Base-by-base conservation (phyloP, 92 coral and sea anemone genomes). In the Phenganax subtilis region DNA sequence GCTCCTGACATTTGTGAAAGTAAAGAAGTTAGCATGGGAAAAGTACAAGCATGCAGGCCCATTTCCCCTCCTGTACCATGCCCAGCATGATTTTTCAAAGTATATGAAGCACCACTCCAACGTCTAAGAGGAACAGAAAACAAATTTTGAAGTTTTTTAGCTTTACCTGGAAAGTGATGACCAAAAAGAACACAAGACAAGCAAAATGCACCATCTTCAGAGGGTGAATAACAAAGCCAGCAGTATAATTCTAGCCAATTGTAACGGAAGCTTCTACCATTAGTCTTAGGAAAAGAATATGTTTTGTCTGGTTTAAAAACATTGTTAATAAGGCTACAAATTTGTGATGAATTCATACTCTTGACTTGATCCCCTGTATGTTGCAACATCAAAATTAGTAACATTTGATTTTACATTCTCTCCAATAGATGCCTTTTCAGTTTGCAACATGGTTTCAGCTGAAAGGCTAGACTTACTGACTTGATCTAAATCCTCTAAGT, bases 201-300 rank as follows among this genome's bases (percentile, higher is more conserved):
- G 27, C 79, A 74, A 57, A 10, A 74, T 10, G 79, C 79, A 74
- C 79, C 79, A 74, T 74, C 79, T 54, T 74, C 54, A 9, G 79
- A 74, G n/a, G 79, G 79, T 29, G 79, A 74, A 54, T 74, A 74
- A 54, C 79, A 74, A 74, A 74, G 79, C 79, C 79, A 74, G 16
- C 62, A 28, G 44, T 37, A 44, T 28, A 10, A 25, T 8, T 44
- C 27, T 14, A 74, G 15, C 79, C 79, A 74, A 12, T 74, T 28
- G 54, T 74, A 74, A 1, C 57, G 44, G 16, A 74, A 74, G 15
- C 57, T 27, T 57, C 79, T 74, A 16, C 57, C 79, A 74, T 74
- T 73, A 10, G 2, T 3, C 55, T 73, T 51, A 10, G 78, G 78
- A 51, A 73, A 73, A 30, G 54, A 30, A 73, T 73, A 74, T 54